Conservation (phyloP, 1,140 invertebrate species). For the Onthophagus taurus region DNA sequence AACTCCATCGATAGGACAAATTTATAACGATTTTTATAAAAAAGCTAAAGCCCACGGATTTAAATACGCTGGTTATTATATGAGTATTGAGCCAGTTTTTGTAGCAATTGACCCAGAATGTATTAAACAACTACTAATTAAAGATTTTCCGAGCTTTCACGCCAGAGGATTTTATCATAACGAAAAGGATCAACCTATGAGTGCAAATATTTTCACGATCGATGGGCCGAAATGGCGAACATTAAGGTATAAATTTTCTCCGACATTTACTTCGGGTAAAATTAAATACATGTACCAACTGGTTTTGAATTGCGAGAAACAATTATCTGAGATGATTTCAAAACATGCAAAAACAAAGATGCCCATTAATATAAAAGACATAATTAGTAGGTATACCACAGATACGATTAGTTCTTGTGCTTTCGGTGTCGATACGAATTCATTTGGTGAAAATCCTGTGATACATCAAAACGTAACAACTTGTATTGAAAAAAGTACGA, state of each 20-base stretch:
- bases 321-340: slow-evolving; percentile 34
- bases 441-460: neutral
- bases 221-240: slow-evolving; percentile 38
- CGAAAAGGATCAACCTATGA: slow-evolving; percentile 24
- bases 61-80: slow-evolving; percentile 20
- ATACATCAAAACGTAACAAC: neutral
- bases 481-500: neutral
- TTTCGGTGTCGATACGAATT: slow-evolving; percentile 34
- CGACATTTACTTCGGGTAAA: slow-evolving; percentile 42
- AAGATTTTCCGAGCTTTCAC: slow-evolving; percentile 15
- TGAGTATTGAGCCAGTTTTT: slow-evolving; percentile 4
- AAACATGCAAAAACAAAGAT: slow-evolving; percentile 9
- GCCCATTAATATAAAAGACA: slow-evolving; percentile 32
- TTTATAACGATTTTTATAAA: slow-evolving; percentile 27
- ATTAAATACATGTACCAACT: slow-evolving; percentile 39
- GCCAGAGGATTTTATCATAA: slow-evolving; percentile 12
- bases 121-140: slow-evolving; percentile 14
- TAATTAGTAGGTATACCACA: slow-evolving; percentile 39
- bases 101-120: slow-evolving; percentile 14
- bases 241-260: slow-evolving; percentile 31
- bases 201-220: slow-evolving; percentile 32
- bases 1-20: slow-evolving; percentile 25
- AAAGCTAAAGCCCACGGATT: slow-evolving; percentile 18
- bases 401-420: slow-evolving; percentile 46
- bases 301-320: slow-evolving; percentile 16